Evolutionary conservation across 1,140 invertebrate species (phyloP).

Genomic region (Amphibalanus amphitrite): DNA sequence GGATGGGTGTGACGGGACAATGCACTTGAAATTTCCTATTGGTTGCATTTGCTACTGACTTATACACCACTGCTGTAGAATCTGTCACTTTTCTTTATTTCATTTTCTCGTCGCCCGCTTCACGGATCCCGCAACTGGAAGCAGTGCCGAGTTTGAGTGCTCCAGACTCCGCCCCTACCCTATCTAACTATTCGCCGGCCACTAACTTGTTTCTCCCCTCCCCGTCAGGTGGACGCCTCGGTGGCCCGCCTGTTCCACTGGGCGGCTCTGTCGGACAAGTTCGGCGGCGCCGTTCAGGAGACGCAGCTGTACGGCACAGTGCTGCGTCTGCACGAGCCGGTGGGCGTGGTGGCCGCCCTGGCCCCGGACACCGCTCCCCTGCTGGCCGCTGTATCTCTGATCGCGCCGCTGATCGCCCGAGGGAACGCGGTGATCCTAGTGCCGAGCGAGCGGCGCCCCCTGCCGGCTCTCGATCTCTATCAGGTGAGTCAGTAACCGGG

Average conservation of each 20-base stretch:
- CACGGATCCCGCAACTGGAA: no score
- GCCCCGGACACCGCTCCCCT: constrained; percentile 30
- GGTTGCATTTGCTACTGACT: no score
- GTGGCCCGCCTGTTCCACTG: constrained; percentile 30
- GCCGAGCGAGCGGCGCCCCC: constrained; percentile 28
- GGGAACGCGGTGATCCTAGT: constrained; percentile 32
- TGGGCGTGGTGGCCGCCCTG: constrained; percentile 33
- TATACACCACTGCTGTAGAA: no score
- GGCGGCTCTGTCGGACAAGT: constrained; percentile 32
- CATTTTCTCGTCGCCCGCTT: no score
- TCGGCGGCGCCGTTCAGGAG: constrained; percentile 30
- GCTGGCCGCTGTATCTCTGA: constrained; percentile 29
- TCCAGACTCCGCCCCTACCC: no score
- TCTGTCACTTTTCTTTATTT: no score
- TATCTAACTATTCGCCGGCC: no score
- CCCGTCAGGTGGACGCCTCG: constrained; percentile 22
- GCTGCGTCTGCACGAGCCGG: constrained; percentile 28
- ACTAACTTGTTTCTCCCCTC: no score
- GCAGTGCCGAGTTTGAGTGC: no score
- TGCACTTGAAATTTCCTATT: no score
- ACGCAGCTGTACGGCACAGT: constrained; percentile 30
- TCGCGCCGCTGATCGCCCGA: constrained; percentile 28
- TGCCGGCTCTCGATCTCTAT: constrained; percentile 30
- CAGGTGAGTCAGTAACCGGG: constrained; percentile 24
- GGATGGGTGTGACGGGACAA: constrained; percentile 21